phyloP scores from a whole-genome alignment of 2,888 invertebrate species.

The Orthosia incerta region DNA sequence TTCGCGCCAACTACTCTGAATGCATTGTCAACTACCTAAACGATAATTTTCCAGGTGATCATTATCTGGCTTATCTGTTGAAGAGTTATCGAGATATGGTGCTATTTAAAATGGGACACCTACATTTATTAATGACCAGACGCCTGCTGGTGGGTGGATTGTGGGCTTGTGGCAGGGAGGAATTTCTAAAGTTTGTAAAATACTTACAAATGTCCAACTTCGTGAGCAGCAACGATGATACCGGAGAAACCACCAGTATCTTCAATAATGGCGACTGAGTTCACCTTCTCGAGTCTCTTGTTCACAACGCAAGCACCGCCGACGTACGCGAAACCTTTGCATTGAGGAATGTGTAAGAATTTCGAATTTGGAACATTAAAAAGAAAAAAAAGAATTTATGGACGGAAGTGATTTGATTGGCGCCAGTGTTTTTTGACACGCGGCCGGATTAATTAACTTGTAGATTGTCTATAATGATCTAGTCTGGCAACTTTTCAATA shows the following conservation, averaged over 20 bases:
- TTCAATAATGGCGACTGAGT: slow-evolving; percentile 98
- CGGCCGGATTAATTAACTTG: background rate
- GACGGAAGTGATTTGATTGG: background rate
- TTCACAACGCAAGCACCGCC: slow-evolving; percentile 99
- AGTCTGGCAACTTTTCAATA: background rate
- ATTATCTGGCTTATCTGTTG: too few relatives aligned
- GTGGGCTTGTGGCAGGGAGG: too few relatives aligned
- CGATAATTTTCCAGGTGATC: too few relatives aligned
- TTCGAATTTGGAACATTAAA: background rate
- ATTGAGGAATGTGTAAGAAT: slow-evolving; percentile 43
- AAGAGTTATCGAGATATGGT: too few relatives aligned
- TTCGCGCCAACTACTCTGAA: too few relatives aligned
- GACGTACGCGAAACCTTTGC: slow-evolving; percentile 97
- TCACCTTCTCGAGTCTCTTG: slow-evolving; percentile 98
- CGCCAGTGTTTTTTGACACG: background rate
- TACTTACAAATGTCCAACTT: slow-evolving; percentile 98
- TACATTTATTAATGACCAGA: too few relatives aligned
- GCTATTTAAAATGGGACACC: too few relatives aligned
- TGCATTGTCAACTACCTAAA: too few relatives aligned
- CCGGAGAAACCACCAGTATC: slow-evolving; percentile 99
- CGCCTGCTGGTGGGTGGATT: too few relatives aligned
- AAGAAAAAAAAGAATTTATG: background rate
- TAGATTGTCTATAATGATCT: background rate
- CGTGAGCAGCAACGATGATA: slow-evolving; percentile 98
- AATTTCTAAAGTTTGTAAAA: too few relatives aligned